Evolutionary conservation across 2,797 vertebrate species (phyloP), one percentile per base, ranked within the genome.

Genomic region (Avahi laniger): DNA sequence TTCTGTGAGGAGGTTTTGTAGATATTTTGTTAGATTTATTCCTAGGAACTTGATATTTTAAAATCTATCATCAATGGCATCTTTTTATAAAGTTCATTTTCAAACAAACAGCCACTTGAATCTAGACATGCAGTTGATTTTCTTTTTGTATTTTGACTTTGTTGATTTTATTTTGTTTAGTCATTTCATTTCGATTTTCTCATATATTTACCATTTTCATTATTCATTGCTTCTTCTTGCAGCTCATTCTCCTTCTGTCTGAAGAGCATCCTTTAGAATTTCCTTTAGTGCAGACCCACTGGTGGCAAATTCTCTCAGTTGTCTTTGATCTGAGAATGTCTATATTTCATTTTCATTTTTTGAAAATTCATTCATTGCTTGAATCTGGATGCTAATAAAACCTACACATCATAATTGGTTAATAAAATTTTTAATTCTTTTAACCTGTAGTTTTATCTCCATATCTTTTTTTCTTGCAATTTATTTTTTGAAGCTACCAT

Each of bases 81-180:
- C 22, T n/a, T 76, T 92, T 91, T 61, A 52, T 67, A 92, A 93
- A 91, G 43, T 43, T 88, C 65, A 70, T 82, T 86, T 91, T 89
- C 54, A 85, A 85, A 48, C 54, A 85, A 85, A 48, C 28, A 76
- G 30, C 7, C 18, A 35, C 6, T 93, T 91, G 63, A 88, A 86
- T 92, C 85, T 95, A 69, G 48, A 91, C 57, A 75, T 50, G 48
- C 38, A 83, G 28, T 43, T 81, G 79, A 85, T 63, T 82, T 82
- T 50, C 14, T 57, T 41, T 63, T 59, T 59, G n/a, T 26, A 38
- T 72, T n/a, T 48, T 13, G 35, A 67, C 18, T 22, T 86, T 84
- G 48, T n/a, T 83, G 13, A n/a, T 79, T 92, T 86, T 78, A 85
- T 38, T 78, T 76, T 83, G 59, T 50, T 91, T 14, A 43, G 24